These are phyloP conservation scores for Myiotriccus ornatus DNA, from an alignment of 2,797 vertebrate genomes.

Conservation along the genomic window DNA sequence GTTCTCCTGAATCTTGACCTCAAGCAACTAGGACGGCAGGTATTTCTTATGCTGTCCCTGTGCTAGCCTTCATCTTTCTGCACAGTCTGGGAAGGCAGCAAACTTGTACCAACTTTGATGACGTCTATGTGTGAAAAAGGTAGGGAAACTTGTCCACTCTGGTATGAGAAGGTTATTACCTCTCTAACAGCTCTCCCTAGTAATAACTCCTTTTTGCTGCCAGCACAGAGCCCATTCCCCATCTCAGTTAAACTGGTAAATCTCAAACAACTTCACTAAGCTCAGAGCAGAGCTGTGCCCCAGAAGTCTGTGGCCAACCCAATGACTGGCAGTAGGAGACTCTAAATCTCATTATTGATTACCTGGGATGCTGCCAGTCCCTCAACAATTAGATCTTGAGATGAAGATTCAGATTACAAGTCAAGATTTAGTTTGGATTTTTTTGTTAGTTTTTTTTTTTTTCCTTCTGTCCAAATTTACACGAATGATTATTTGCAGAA, in stretches of 20 bases:
- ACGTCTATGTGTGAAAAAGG: not conserved
- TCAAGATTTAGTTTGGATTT: slow-evolving; percentile 28
- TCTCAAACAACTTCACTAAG: not conserved
- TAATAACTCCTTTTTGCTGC: not conserved
- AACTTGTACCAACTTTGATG: not conserved
- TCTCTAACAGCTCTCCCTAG: not conserved
- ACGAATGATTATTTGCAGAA: slow-evolving; percentile 59
- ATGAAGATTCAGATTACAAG: slow-evolving; percentile 58
- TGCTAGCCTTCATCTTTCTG: not conserved
- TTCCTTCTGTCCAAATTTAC: not conserved
- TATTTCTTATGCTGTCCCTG: not conserved
- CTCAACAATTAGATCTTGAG: slow-evolving; percentile 59
- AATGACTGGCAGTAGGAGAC: not conserved
- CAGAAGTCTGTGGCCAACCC: not conserved
- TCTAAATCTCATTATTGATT: slow-evolving; percentile 56
- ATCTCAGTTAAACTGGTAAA: not conserved
- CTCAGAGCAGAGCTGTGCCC: not conserved
- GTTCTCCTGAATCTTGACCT: not conserved
- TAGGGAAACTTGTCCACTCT: not conserved
- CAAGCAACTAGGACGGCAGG: not conserved
- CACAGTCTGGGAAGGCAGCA: not conserved
- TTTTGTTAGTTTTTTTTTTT: not conserved
- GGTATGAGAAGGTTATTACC: not conserved
- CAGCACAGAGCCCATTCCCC: not conserved
- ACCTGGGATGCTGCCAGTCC: slow-evolving; percentile 56